phyloP scores from a whole-genome alignment of 2,113 vertebrate genomes.

The Sceloporus tristichus region DNA sequence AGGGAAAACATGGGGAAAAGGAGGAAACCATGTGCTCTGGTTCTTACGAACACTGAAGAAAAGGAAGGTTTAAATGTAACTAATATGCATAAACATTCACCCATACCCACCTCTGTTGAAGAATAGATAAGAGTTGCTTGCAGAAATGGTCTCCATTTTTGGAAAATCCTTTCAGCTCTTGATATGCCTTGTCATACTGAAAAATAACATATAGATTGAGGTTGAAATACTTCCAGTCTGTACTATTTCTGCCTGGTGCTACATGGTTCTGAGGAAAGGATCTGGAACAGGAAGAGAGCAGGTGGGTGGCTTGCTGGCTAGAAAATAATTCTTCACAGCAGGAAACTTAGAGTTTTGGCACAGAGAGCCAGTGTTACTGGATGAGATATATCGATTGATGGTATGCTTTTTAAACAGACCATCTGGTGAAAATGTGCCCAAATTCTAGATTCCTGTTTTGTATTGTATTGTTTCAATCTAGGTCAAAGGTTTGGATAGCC shows the following conservation, averaged over 20 bases:
- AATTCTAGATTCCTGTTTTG: background rate
- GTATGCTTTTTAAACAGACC: background rate
- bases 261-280: background rate
- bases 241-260: background rate
- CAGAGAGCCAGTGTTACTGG: background rate
- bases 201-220: constrained; percentile 54
- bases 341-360: background rate
- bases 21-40: too few relatives aligned
- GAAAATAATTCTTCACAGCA: background rate
- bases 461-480: background rate
- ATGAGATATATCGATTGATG: background rate
- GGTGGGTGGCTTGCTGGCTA: background rate
- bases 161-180: constrained; percentile 86
- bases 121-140: constrained; percentile 86
- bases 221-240: background rate
- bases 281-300: background rate
- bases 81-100: too few relatives aligned
- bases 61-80: too few relatives aligned
- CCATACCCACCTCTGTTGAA: constrained; percentile 85
- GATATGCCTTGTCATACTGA: constrained; percentile 88
- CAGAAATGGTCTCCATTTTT: constrained; percentile 89
- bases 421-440: background rate
- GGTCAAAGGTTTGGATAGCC: too few relatives aligned
- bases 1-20: too few relatives aligned
- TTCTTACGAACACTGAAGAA: too few relatives aligned